Evolutionary conservation across 53 echinoderm and acorn worm species (phyloP).

Genomic region (Echinarachnius parma): DNA sequence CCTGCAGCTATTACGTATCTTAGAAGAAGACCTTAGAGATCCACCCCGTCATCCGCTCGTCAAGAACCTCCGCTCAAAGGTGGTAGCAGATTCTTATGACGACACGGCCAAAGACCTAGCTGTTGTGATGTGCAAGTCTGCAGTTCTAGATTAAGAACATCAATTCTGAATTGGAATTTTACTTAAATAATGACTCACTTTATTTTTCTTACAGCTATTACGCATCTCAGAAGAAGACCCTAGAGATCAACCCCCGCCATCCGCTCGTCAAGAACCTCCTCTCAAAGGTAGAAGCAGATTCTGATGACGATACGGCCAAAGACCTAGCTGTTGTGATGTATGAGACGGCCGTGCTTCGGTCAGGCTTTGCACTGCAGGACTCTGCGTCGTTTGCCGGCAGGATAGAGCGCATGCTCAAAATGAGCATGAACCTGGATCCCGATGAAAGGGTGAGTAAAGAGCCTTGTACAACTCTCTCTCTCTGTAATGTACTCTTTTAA

Average conservation of each 20-base stretch:
- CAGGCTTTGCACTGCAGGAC: conserved; percentile 77
- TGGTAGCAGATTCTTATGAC: conserved; percentile 76
- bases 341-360: conserved; percentile 95
- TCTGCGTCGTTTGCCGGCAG: conserved; percentile 79
- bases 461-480: too few relatives aligned
- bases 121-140: conserved; percentile 86
- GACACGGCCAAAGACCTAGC: conserved; percentile 89
- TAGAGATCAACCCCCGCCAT: conserved; percentile 92
- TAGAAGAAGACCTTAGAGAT: conserved; percentile 96
- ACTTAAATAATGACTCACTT: too few relatives aligned
- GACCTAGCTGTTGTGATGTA: conserved; percentile 90
- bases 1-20: conserved; percentile 83
- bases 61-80: conserved; percentile 68
- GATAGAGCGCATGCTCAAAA: conserved; percentile 89
- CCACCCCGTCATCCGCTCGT: conserved; percentile 90
- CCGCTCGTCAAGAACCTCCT: conserved; percentile 84
- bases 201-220: too few relatives aligned
- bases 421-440: conserved; percentile 84
- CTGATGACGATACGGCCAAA: conserved; percentile 75
- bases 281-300: conserved; percentile 69
- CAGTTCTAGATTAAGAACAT: too few relatives aligned
- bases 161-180: too few relatives aligned
- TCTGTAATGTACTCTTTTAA: too few relatives aligned
- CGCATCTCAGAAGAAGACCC: conserved; percentile 87
- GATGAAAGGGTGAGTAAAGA: conserved; percentile 62